Percentiles rank a stretch among this genome's conserved stretches.
These are phyloP conservation scores for Scomberomorus guttatus DNA, from an alignment of 2,797 vertebrate genomes.

Conservation along the genomic window DNA sequence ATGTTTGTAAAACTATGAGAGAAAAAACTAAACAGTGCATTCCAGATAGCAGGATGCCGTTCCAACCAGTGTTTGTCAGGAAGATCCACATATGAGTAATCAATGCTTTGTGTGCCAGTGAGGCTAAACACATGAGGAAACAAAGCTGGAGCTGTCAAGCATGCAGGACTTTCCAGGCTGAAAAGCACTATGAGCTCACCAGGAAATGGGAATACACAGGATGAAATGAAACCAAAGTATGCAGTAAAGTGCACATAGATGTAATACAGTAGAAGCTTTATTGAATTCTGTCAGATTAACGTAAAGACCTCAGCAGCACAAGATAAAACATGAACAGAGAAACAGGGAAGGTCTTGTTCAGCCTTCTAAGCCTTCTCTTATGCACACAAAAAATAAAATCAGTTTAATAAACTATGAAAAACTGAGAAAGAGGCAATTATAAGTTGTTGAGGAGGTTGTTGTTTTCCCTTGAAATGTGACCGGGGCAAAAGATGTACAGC, in stretches of 20 bases:
- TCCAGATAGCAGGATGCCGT: constrained; percentile 78
- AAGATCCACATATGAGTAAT: constrained; percentile 86
- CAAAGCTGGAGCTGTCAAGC: constrained; percentile 69
- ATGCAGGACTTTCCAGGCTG: constrained; percentile 74
- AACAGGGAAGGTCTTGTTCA: too few species aligned
- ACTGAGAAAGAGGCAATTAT: too few species aligned
- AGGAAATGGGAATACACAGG: constrained; percentile 78
- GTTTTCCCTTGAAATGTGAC: too few species aligned
- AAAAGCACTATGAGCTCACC: constrained; percentile 70
- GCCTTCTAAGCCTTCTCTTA: too few species aligned
- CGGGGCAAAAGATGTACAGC: too few species aligned
- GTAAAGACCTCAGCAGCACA: background rate
- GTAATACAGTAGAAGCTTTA: constrained; percentile 20
- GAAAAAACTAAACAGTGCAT: constrained; percentile 82
- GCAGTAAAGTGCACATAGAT: constrained; percentile 34
- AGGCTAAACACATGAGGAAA: constrained; percentile 82
- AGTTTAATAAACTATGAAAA: too few species aligned
- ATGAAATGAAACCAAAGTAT: constrained; percentile 56
- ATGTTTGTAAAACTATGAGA: constrained; percentile 82
- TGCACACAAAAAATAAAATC: too few species aligned
- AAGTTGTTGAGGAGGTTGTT: too few species aligned
- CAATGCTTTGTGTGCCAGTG: constrained; percentile 74
- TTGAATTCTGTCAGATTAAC: background rate
- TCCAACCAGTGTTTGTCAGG: constrained; percentile 79
- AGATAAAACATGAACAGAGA: background rate